Evolutionary conservation across 2,888 invertebrate species (phyloP), one percentile per base, ranked within the genome.

Genomic region (Embidobia sp.): DNA sequence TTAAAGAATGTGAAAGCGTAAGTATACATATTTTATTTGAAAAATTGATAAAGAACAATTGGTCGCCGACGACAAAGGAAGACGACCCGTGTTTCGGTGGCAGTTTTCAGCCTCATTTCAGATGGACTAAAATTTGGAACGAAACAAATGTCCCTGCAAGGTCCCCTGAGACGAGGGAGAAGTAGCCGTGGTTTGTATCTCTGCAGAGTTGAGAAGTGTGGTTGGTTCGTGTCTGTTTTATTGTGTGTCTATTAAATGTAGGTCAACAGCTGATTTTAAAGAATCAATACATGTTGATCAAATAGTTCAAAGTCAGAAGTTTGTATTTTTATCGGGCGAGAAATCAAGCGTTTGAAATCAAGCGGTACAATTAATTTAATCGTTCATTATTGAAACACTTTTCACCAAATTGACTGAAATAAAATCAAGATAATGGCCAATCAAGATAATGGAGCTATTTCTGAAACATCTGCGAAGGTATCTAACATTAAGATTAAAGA

Each of bases 261-360:
- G 84, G 84, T 78, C 85, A 87, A 85, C 86, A 86, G 87, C 87
- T 86, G 86, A 87, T 86, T 69, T 33, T 11, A 40, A 49, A 78
- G 79, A 80, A 84, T 86, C 84, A 83, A 85, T 85, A 19, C 22
- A n/a, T n/a, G n/a, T n/a, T n/a, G n/a, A n/a, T n/a, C n/a, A n/a
- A n/a, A n/a, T n/a, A n/a, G n/a, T n/a, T n/a, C n/a, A n/a, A n/a
- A n/a, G n/a, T n/a, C n/a, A n/a, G n/a, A n/a, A n/a, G n/a, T n/a
- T n/a, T n/a, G n/a, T n/a, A n/a, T n/a, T n/a, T n/a, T n/a, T n/a
- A n/a, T n/a, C n/a, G n/a, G n/a, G n/a, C n/a, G n/a, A n/a, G n/a
- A n/a, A n/a, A n/a, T n/a, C n/a, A n/a, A n/a, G n/a, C n/a, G n/a
- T n/a, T n/a, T n/a, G n/a, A n/a, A n/a, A n/a, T n/a, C n/a, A n/a